These are phyloP conservation scores for Polyergus mexicanus DNA, from an alignment of 1,140 invertebrate species.

Conservation along the genomic window DNA sequence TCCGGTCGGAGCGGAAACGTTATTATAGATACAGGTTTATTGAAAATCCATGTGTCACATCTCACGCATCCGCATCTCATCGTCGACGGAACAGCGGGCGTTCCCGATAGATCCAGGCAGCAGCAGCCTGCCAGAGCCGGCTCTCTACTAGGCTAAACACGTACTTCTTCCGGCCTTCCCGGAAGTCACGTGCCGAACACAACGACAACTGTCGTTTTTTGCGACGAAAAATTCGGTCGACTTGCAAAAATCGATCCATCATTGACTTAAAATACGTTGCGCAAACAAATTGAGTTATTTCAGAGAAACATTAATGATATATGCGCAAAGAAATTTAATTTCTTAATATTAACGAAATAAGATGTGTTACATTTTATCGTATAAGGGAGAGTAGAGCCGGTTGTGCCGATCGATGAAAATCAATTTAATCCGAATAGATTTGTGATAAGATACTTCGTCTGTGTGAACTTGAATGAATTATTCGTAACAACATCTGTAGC, in stretches of 20 bases:
- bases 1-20: background rate
- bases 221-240: background rate
- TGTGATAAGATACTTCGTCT: background rate
- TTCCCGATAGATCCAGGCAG: constrained; percentile 26
- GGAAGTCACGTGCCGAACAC: constrained; percentile 15
- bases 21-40: constrained; percentile 50
- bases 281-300: background rate
- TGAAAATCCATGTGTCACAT: constrained; percentile 53
- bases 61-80: background rate
- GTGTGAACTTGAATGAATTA: constrained; percentile 44
- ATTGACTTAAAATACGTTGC: background rate
- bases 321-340: background rate
- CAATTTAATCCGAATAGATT: constrained; percentile 46
- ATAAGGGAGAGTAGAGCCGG: background rate
- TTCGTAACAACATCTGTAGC: constrained; percentile 7
- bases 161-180: constrained; percentile 9
- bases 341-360: no score
- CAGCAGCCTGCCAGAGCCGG: background rate
- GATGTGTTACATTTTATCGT: no score
- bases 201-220: background rate
- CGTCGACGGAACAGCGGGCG: constrained; percentile 15
- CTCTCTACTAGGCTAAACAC: background rate
- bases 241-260: background rate
- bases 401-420: constrained; percentile 9
- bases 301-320: background rate